These are phyloP conservation scores for Eubucco bourcierii DNA, from an alignment of 2,113 vertebrate genomes.

Conservation along the genomic window DNA sequence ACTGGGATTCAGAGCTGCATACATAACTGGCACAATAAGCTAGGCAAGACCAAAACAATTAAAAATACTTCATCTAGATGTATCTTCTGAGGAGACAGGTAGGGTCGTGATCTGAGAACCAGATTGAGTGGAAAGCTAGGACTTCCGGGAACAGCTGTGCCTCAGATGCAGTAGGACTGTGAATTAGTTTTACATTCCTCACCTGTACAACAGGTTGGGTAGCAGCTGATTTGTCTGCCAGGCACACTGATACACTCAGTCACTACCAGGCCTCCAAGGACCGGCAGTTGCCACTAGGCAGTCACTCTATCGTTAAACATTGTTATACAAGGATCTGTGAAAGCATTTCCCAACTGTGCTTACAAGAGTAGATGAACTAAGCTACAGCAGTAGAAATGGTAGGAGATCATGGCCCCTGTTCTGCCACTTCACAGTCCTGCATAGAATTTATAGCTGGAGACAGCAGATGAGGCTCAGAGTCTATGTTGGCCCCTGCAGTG, in stretches of 20 bases:
- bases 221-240: not conserved
- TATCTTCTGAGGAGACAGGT: not conserved
- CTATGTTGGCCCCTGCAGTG: not conserved
- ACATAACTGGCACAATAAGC: not conserved
- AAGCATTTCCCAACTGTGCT: not conserved
- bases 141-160: not conserved
- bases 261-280: not conserved
- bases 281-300: not conserved
- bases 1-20: not conserved
- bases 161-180: not conserved
- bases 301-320: not conserved
- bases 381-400: constrained; percentile 7
- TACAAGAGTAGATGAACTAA: not conserved
- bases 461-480: not conserved
- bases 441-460: not conserved
- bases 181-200: not conserved
- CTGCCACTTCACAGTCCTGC: constrained; percentile 15
- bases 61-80: not conserved
- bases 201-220: not conserved
- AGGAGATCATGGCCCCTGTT: not conserved
- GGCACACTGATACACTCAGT: not conserved
- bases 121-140: not conserved
- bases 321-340: not conserved
- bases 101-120: not conserved
- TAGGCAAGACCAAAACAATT: not conserved